Evolutionary conservation across 2,797 vertebrate genomes (phyloP).

Genomic region (Spatula versicolor): DNA sequence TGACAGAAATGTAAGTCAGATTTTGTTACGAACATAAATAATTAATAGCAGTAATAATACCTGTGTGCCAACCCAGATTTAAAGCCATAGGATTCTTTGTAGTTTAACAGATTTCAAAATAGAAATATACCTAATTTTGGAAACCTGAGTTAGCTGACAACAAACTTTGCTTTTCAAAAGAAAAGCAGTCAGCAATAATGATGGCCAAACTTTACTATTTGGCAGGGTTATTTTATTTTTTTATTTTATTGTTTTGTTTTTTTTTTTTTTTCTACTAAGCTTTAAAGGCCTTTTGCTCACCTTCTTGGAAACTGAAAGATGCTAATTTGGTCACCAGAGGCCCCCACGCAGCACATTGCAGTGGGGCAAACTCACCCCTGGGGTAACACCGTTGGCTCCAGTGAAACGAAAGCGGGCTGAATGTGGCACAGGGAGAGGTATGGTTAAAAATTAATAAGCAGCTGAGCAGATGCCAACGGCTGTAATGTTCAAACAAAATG

Average conservation of each 20-base stretch:
- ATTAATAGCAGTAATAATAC: too few species aligned
- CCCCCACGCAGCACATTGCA: fast-evolving
- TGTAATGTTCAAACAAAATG: background rate
- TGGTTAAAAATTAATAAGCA: background rate
- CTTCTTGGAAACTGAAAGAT: background rate
- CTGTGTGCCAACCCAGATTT: background rate
- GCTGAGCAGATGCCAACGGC: background rate
- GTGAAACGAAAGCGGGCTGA: background rate
- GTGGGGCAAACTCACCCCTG: background rate
- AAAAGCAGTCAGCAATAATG: background rate
- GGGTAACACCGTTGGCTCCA: background rate
- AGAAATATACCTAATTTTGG: background rate
- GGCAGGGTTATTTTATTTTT: background rate
- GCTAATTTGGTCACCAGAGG: background rate
- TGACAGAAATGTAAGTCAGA: background rate
- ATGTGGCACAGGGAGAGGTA: background rate
- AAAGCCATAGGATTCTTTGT: background rate
- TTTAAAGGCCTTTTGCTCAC: background rate
- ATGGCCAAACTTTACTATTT: background rate
- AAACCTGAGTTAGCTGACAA: background rate
- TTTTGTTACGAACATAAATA: background rate
- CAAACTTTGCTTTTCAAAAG: background rate
- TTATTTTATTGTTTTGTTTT: too few species aligned
- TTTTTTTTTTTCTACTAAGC: background rate
- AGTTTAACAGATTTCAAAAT: background rate